Conservation (phyloP, 2,888 invertebrate species). For the Patella caerulea region DNA sequence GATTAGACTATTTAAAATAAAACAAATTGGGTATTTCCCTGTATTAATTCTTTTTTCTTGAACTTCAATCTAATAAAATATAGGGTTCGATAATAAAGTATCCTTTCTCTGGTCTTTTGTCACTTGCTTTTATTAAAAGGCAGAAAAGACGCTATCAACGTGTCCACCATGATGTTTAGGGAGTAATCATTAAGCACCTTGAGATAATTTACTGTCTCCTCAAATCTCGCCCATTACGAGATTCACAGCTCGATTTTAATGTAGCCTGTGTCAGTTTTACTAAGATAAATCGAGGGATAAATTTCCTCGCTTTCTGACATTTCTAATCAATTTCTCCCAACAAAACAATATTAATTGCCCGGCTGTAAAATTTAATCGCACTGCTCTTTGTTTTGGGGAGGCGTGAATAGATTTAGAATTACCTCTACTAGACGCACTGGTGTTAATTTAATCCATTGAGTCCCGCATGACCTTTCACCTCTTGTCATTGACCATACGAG, state of each 20-base stretch:
- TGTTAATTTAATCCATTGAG: conserved; percentile 1
- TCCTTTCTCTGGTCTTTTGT: no score
- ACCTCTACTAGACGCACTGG: neutral
- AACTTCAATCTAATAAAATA: no score
- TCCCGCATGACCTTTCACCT: neutral
- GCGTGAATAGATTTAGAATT: conserved; percentile 1
- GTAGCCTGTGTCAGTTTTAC: neutral
- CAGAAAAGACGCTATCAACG: no score
- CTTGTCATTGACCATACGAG: no score
- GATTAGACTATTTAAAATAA: no score
- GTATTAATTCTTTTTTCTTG: no score
- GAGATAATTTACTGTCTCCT: neutral
- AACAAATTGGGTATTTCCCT: no score
- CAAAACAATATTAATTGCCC: conserved; percentile 1
- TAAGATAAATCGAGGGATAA: conserved; percentile 1
- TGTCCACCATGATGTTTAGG: no score
- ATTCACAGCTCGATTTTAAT: neutral
- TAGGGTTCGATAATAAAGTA: no score
- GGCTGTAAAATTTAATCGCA: neutral
- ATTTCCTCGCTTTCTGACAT: conserved; percentile 5
- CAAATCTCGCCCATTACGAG: neutral
- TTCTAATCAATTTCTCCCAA: neutral
- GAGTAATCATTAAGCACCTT: no score
- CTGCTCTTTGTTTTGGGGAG: neutral
- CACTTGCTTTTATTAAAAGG: no score